Evolutionary conservation across 2,888 invertebrate genomes (phyloP), one percentile per base, ranked within the genome.

Genomic region (Drymonia ruficornis): DNA sequence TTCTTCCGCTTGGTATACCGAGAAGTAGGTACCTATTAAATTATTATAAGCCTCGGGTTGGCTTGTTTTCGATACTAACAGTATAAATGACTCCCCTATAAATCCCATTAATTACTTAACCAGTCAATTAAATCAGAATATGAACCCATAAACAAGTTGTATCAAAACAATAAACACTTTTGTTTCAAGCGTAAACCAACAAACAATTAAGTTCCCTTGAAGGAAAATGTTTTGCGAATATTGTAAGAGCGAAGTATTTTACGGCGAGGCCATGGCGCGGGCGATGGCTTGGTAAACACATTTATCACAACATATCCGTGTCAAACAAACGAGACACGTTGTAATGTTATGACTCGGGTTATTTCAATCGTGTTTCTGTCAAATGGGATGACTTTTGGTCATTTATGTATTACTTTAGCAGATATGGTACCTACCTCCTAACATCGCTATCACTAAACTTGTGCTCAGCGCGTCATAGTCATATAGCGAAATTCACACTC

Each of bases 251-350:
- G 50, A 55, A 56, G 63, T 70, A 63, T 71, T 76, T 75, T 69
- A 70, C 66, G 56, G 65, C 56, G 50, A 54, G 64, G 57, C 60
- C 64, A 55, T 55, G 58, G 53, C 53, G 58, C 61, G 44, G 45
- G 55, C 56, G 56, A 61, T 57, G 55, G 70, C 62, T 66, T 53
- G 67, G 82, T 82, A 83, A 83, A 83, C 81, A 82, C 77, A 82
- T 81, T 79, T 77, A 73, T 81, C 78, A 78, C 67, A 77, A 76
- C 63, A 61, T 66, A 63, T 64, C 54, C 54, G 57, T 65, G 63
- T 65, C 66, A 67, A 63, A 59, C 55, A 63, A 55, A 55, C 56
- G 59, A 66, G 53, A 66, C 51, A 63, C 55, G 53, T 44, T 49
- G 49, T 59, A 67, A 58, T 49, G n/a, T 16, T 19, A 43, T 19